Base-by-base conservation (phyloP, 1,140 invertebrate species). In the Polypedilum vanderplanki region DNA sequence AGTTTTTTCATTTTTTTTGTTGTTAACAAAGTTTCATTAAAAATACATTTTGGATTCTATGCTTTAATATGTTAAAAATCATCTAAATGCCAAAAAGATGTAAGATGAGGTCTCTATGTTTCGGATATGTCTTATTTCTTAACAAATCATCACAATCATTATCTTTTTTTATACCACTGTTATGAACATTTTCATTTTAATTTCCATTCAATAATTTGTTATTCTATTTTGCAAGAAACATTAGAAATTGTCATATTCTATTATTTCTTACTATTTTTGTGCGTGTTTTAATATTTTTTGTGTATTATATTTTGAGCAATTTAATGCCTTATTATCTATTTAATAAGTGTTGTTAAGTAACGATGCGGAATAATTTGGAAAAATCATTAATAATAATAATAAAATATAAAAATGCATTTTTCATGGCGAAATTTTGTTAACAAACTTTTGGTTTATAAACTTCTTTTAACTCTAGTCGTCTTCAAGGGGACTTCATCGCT, bases 401-500 rank as follows among this genome's bases (percentile, higher is more conserved):
- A 57, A 57, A 12, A 57, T 4, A n/a, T 15, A 57, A 57, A 57
- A 57, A 57, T 57, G 46, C 46, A 57, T 57, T 57, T 57, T 46
- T n/a, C n/a, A 57, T 57, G 46, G 46, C 46, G 46, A 57, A 57
- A 57, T 57, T 57, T 57, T 57, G 46, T 57, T 57, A 57, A 57
- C 46, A 57, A 57, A 57, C 46, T 57, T 57, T 57, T 57, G 46
- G 46, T 57, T 57, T 57, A 33, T 5, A 33, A 12, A 57, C 46
- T 57, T 57, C n/a, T n/a, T 57, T 57, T 57, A n/a, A 57, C 46
- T 57, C 46, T 57, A 57, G 12, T 57, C 46, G 46, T 57, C 46
- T 57, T 57, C 46, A 57, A 12, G 24, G n/a, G 46, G 46, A 57
- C 46, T 57, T 57, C 46, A 57, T 57, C n/a, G 8, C 15, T 57